Conservation (phyloP, 2,797 vertebrate genomes). For the Rhodeus uyekii region DNA sequence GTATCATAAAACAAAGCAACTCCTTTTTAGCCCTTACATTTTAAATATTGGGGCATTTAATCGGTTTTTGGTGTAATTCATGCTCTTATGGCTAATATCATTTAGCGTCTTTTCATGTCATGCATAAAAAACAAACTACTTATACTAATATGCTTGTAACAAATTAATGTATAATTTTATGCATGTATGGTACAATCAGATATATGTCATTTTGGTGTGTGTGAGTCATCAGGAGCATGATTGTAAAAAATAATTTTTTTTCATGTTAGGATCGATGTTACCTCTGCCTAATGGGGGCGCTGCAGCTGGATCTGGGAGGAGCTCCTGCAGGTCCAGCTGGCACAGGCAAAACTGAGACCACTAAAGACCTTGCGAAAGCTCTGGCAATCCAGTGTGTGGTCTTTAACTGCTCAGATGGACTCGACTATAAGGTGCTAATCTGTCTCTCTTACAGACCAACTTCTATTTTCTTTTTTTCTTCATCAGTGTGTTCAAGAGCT, state of each 20-base stretch:
- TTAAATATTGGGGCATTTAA: not conserved
- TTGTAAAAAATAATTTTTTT: not conserved
- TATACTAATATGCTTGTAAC: not conserved
- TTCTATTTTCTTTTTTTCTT: not conserved
- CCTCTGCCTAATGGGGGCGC: slow-evolving; percentile 89
- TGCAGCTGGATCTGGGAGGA: slow-evolving; percentile 87
- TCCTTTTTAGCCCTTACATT: not conserved
- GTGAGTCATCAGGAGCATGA: no score
- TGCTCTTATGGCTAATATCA: not conserved
- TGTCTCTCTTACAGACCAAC: not conserved
- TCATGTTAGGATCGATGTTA: slow-evolving; percentile 85
- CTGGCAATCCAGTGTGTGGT: slow-evolving; percentile 90
- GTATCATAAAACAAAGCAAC: no score
- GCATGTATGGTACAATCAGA: not conserved
- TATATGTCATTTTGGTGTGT: not conserved
- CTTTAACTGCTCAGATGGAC: slow-evolving; percentile 89
- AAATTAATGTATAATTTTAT: not conserved
- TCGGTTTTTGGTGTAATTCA: no score
- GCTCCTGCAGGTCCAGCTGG: slow-evolving; percentile 88
- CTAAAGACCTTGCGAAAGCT: slow-evolving; percentile 88
- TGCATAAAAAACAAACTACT: no score
- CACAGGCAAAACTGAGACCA: slow-evolving; percentile 89
- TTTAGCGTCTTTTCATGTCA: not conserved
- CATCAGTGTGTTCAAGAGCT: not conserved
- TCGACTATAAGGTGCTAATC: slow-evolving; percentile 85